Evolutionary conservation across 1,140 invertebrate genomes (phyloP), one percentile per base, ranked within the genome.

Genomic region (Nebria ingens): DNA sequence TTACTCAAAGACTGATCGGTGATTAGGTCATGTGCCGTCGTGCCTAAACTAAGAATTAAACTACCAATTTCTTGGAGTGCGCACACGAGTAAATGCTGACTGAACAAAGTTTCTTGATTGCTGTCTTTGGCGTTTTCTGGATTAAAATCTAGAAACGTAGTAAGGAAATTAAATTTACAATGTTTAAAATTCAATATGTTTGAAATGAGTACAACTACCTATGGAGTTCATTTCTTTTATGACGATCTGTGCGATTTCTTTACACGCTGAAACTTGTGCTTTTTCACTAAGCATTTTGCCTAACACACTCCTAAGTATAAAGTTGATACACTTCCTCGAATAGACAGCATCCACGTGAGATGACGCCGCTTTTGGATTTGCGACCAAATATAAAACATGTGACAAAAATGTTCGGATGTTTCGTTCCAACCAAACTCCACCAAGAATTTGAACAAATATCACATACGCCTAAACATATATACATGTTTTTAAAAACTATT

Each of bases 291-390:
- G 78, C 78, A 98, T 85, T 68, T 89, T 87, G 3, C 96, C 95
- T 23, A 98, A 78, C 1, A 93, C 86, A 55, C 90, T 87, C 29
- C 92, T 79, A 40, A 98, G 75, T 64, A 99, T 95, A 68, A 97
- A 99, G 66, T 89, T 91, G 45, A 99, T 89, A 70, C 97, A 99
- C 73, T 97, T 97, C 59, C 97, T 78, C 0, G 94, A 97, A 72
- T 97, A 97, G 2, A 99, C 93, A 22, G 93, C 93, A 73, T 99
- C 97, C 3, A 98, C 91, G 68, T 98, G 95, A 0, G 92, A 92
- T 11, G 88, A 89, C 0, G 92, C 90, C 12, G 92, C 90, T 73
- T 93, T 95, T 0, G 93, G 92, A 76, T 91, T 92, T 0, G 91
- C 87, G 0, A 95, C 93, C 55, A 98, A 71, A 63, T 97, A 93